Evolutionary conservation across 2,113 vertebrate species (phyloP).

Genomic region (Scomber scombrus): DNA sequence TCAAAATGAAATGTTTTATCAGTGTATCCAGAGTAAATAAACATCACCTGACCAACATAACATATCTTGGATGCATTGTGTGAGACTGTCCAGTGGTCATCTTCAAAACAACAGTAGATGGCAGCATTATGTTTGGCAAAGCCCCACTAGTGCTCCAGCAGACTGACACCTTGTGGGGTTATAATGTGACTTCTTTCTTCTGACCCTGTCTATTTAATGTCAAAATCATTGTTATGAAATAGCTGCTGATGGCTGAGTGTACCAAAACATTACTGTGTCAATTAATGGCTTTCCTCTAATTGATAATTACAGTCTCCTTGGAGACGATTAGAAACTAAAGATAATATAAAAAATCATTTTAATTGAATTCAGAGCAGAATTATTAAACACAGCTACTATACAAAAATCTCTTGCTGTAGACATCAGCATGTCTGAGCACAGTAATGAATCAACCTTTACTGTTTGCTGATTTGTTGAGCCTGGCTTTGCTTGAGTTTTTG

Average conservation of each 20-base stretch:
- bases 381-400: not conserved
- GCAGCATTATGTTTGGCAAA: not conserved
- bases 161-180: not conserved
- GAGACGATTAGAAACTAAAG: not conserved
- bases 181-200: not conserved
- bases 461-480: constrained; percentile 31
- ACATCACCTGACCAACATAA: too few species aligned
- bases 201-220: not conserved
- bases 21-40: too few species aligned
- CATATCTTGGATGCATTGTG: too few species aligned
- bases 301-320: not conserved
- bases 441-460: constrained; percentile 34
- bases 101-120: constrained; percentile 20
- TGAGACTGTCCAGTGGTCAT: not conserved
- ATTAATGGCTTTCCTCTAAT: not conserved
- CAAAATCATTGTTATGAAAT: not conserved
- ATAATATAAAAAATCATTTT: not conserved
- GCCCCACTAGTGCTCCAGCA: not conserved
- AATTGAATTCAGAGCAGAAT: not conserved
- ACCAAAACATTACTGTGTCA: not conserved
- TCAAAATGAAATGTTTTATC: too few species aligned
- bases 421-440: not conserved
- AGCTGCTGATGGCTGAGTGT: not conserved
- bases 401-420: not conserved
- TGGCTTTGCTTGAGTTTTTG: constrained; percentile 3